phyloP scores from a whole-genome alignment of 2,888 invertebrate genomes.

The Amblyjoppa fuscipennis region DNA sequence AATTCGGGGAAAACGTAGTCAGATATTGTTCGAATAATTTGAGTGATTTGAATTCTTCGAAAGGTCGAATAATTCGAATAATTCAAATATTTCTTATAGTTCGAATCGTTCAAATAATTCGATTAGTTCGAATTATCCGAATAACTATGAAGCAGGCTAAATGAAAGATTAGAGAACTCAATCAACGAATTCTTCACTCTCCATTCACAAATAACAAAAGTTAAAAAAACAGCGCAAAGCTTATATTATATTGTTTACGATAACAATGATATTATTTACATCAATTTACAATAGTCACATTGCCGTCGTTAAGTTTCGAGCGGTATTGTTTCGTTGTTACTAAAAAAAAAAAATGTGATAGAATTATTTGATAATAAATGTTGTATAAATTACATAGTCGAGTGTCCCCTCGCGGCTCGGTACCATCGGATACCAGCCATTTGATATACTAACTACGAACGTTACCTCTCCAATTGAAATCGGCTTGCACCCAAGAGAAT shows the following conservation, averaged over 20 bases:
- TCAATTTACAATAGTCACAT: slow-evolving; percentile 71
- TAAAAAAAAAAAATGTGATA: slow-evolving; percentile 17
- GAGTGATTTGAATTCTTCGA: too few relatives aligned
- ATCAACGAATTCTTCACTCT: too few relatives aligned
- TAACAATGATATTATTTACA: slow-evolving; percentile 76
- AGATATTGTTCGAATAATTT: too few relatives aligned
- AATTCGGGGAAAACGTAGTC: too few relatives aligned
- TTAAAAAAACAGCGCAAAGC: slow-evolving; percentile 9
- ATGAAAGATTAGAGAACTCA: too few relatives aligned
- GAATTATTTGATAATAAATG: slow-evolving; percentile 8
- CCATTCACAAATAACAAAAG: too few relatives aligned
- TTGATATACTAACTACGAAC: slow-evolving; percentile 24
- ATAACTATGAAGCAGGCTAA: not conserved
- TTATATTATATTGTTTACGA: slow-evolving; percentile 47
- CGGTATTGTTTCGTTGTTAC: slow-evolving; percentile 5
- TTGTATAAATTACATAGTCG: slow-evolving; percentile 31
- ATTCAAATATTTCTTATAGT: too few relatives aligned
- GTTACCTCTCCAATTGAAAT: slow-evolving; percentile 34
- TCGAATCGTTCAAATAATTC: too few relatives aligned
- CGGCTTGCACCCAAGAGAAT: slow-evolving; percentile 35
- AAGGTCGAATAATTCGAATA: too few relatives aligned
- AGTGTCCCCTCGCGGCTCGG: not conserved
- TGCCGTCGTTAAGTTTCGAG: slow-evolving; percentile 1
- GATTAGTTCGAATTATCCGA: too few relatives aligned
- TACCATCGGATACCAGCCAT: slow-evolving; percentile 23